Base-by-base conservation (phyloP, 2,797 vertebrate species). In the Poecilia picta region DNA sequence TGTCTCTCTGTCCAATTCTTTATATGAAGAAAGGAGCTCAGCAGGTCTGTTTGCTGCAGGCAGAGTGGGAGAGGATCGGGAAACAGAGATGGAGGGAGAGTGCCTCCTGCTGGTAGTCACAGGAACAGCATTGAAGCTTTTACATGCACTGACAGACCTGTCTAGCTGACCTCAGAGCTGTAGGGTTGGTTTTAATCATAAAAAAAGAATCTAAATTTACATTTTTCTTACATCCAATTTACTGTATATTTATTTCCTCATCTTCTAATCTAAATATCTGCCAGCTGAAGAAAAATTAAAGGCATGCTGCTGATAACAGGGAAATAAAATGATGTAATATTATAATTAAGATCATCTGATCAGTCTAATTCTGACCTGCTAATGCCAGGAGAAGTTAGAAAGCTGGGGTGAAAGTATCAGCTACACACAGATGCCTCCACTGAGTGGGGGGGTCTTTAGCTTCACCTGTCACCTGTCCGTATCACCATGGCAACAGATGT, bases 81-180 rank as follows among this genome's bases (percentile, higher is more conserved):
- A 64, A 64, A 23, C 31, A 62, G 25, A 41, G 23, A 49, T 72
- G 64, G 47, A 13, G 79, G 49, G 25, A 77, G 72, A 33, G 25
- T 18, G 64, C 82, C 89, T 80, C 85, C 87, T 87, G 82, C 81
- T 90, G 89, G 83, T 62, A 41, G 57, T 45, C 2, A 49, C 3
- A 16, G 20, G 23, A 70, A 5, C 2, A 33, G 8, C 72, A 51
- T 18, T 33, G 12, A 31, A 57, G 18, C 1, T 36, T 39, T 64
- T 36, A 23, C 62, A 33, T 33, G 16, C 62, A 36, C 31, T 20
- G 15, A n/a, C n/a, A n/a, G n/a, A 64, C 16, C 31, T 33, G 13
- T 31, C 12, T 11, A 62, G 13, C 28, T 31, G 5, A 36, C 59
- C 59, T 62, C 59, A 62, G 6, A 62, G 15, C 59, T 62, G 28